Evolutionary conservation across 1,140 invertebrate species (phyloP).

Genomic region (Wiebesia pumilae): DNA sequence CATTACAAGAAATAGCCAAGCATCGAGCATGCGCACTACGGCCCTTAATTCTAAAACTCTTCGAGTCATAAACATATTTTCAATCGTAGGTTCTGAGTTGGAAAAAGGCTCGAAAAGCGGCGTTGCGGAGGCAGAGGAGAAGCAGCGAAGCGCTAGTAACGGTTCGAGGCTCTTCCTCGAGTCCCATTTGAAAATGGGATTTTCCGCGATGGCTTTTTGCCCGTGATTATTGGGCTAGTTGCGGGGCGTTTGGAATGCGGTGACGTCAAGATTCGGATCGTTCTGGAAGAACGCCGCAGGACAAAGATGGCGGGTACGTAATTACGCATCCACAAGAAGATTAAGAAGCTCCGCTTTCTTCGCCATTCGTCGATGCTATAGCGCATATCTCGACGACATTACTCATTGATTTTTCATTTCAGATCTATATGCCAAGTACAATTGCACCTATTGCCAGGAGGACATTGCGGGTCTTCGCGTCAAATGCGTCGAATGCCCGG

Average conservation of each 20-base stretch:
- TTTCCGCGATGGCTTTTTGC: not conserved
- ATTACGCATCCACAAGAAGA: constrained; percentile 42
- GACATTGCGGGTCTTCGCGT: constrained; percentile 90
- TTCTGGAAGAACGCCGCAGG: constrained; percentile 70
- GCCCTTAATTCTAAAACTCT: not conserved
- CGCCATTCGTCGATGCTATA: not conserved
- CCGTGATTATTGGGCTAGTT: constrained; percentile 26
- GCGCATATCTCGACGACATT: not conserved
- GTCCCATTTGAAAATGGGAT: constrained; percentile 24
- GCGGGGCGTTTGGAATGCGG: constrained; percentile 62
- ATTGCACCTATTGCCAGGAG: constrained; percentile 94
- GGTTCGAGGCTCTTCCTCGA: not conserved
- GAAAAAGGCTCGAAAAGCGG: constrained; percentile 28
- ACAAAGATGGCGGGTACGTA: constrained; percentile 74
- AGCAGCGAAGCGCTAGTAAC: not conserved
- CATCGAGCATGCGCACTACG: not conserved
- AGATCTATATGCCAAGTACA: constrained; percentile 86
- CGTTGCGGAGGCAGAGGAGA: constrained; percentile 7
- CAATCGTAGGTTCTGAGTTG: constrained; percentile 17
- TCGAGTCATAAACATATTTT: constrained; percentile 23
- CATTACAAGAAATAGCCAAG: not conserved
- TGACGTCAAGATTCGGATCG: constrained; percentile 69
- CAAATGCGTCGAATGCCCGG: constrained; percentile 89
- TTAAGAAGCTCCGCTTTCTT: not conserved
- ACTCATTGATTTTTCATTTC: constrained; percentile 59